Evolutionary conservation across 2,113 vertebrate genomes (phyloP).

Genomic region (Calidris pygmaea): DNA sequence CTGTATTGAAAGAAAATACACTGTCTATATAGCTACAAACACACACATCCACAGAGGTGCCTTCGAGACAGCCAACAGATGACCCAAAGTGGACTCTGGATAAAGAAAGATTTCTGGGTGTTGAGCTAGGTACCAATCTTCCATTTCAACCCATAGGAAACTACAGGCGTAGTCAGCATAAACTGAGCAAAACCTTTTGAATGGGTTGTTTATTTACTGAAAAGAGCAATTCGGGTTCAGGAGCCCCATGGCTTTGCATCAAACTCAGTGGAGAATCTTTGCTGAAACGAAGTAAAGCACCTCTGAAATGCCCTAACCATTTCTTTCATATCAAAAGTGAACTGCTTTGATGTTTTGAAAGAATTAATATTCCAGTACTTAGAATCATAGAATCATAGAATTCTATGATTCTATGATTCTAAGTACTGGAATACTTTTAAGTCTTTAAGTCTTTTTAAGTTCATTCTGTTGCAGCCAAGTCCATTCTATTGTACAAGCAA

Average conservation of each 20-base stretch:
- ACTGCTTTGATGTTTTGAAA: not conserved
- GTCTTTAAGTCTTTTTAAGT: too few relatives aligned
- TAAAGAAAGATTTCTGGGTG: not conserved
- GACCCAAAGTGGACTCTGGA: not conserved
- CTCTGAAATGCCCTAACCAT: not conserved
- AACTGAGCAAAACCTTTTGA: not conserved
- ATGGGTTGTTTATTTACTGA: not conserved
- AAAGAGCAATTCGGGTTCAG: not conserved
- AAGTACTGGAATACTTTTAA: too few relatives aligned
- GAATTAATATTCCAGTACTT: not conserved
- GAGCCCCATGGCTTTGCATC: not conserved
- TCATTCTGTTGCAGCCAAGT: not conserved
- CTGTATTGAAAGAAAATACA: not conserved
- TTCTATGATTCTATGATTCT: too few relatives aligned
- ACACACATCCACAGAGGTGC: not conserved
- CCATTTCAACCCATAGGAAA: not conserved
- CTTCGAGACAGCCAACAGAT: not conserved
- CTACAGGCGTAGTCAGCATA: not conserved
- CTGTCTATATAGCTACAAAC: not conserved
- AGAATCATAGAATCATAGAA: too few relatives aligned
- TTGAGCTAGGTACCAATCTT: not conserved
- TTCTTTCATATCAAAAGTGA: not conserved
- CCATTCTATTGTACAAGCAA: not conserved
- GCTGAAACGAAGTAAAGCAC: not conserved
- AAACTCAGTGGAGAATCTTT: not conserved